Evolutionary conservation across 1,140 invertebrate genomes (phyloP), one percentile per base, ranked within the genome.

Genomic region (Phortica variegata): DNA sequence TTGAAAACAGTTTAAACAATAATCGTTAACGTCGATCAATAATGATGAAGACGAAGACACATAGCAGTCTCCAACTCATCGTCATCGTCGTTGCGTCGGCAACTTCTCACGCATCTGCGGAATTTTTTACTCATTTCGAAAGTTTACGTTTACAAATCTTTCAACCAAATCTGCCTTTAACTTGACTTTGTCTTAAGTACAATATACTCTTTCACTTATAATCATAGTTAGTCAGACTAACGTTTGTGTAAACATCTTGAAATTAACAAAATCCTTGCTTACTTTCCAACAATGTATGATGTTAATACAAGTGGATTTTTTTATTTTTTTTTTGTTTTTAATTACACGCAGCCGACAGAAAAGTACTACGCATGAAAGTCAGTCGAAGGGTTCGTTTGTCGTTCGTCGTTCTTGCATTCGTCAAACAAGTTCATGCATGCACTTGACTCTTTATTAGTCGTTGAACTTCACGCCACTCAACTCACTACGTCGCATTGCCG

Each of bases 1-100:
- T 68, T 68, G 63, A 69, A 68, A 68, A 68, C 65, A 68, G 65
- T 69, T 68, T 68, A 68, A 68, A 69, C 63, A 68, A 68, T 68
- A 69, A 68, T 68, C 65, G 49, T 58, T 58, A 40, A 65, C 65
- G 57, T 49, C 65, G 65, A 68, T 68, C 63, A 69, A 68, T 69
- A 69, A 68, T 43, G 46, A 34, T 20, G 15, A 45, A 26, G 40
- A 47, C 31, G 46, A 21, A 29, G 40, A 49, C 29, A 39, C 19
- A 49, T 19, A 10, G 10, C 33, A 7, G 33, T 15, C 7, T 15
- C 13, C 12, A 34, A n/a, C 26, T 37, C 26, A n/a, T 44, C 45
- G 34, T 44, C 36, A 33, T 38, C 17, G 26, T 16, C 48, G 41
- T 36, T 8, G 34, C 33, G 54, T 53, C 57, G 62, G 62, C 57